Evolutionary conservation across 2,797 vertebrate genomes (phyloP).

Genomic region (Eulemur albifrons): DNA sequence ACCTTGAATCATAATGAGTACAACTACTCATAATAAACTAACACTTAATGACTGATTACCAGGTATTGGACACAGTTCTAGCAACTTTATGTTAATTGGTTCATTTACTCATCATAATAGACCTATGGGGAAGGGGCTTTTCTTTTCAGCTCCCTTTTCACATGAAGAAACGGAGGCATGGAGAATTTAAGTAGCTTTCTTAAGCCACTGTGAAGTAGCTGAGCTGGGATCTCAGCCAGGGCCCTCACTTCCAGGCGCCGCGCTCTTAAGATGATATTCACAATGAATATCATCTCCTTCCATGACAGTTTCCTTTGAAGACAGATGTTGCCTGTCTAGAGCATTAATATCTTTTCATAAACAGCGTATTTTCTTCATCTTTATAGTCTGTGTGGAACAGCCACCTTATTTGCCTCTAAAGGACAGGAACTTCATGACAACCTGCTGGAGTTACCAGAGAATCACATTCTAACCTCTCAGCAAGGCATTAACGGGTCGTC

Average conservation of each 20-base stretch:
- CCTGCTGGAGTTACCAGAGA: neutral
- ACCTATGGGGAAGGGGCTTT: neutral
- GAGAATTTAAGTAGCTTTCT: neutral
- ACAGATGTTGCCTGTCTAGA: neutral
- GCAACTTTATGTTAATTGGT: neutral
- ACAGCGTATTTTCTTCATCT: neutral
- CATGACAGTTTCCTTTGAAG: neutral
- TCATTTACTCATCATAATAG: neutral
- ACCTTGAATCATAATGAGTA: neutral
- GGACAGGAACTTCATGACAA: neutral
- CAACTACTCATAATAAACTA: too few species aligned
- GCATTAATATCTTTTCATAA: neutral
- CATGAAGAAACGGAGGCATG: neutral
- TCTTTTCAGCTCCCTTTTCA: neutral
- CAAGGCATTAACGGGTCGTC: neutral
- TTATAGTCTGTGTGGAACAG: neutral
- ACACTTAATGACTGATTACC: neutral
- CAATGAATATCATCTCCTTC: neutral
- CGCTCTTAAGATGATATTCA: neutral
- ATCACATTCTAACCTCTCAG: neutral
- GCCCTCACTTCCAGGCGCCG: neutral
- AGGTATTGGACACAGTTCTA: neutral
- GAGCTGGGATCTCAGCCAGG: neutral
- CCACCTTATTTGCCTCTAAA: neutral
- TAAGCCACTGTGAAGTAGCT: neutral